Conservation (phyloP, 2,797 vertebrate species). For the Dendrocincla fuliginosa region DNA sequence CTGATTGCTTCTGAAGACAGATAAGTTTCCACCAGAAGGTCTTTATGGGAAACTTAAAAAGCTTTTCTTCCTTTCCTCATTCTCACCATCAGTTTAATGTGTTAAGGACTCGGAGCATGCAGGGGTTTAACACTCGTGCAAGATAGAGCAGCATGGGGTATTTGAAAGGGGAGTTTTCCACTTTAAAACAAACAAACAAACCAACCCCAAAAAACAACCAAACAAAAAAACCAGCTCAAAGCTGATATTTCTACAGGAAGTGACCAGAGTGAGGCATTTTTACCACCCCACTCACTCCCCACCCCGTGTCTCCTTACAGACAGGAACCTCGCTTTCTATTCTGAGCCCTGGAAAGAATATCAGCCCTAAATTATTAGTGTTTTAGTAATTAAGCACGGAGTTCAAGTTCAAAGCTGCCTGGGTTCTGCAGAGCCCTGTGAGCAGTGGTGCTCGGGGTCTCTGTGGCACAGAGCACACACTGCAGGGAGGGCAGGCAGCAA, state of each 20-base stretch:
- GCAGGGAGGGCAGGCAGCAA: neutral
- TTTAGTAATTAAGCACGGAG: neutral
- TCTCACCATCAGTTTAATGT: neutral
- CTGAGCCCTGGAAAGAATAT: neutral
- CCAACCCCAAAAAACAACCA: no score
- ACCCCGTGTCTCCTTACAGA: neutral
- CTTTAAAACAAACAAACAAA: no score
- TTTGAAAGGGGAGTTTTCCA: neutral
- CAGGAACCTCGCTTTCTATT: neutral
- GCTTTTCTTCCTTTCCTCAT: neutral
- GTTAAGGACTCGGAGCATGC: accelerated
- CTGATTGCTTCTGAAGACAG: neutral
- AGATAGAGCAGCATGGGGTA: neutral
- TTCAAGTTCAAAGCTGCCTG: neutral
- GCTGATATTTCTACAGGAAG: neutral
- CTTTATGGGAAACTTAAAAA: neutral
- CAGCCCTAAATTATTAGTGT: neutral
- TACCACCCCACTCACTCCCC: neutral
- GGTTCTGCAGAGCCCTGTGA: neutral
- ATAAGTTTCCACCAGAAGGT: neutral
- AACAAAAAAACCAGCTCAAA: neutral
- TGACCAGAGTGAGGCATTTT: neutral
- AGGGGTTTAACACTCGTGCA: neutral
- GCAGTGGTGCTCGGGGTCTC: neutral
- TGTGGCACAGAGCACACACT: neutral